Base-by-base conservation (phyloP, 2,113 vertebrate genomes). In the Cryptotis parvus region DNA sequence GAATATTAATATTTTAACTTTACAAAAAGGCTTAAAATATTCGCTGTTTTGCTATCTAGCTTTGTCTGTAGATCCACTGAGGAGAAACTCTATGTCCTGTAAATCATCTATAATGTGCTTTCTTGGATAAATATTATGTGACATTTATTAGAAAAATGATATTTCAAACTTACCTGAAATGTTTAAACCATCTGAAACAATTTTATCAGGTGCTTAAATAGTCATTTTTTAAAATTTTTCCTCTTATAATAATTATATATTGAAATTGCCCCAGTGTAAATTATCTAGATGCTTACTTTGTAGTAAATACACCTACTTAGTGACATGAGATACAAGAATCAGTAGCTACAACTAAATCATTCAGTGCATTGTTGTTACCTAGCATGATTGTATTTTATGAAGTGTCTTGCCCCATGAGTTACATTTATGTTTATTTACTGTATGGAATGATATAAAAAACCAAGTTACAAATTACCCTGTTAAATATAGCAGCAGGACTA, bases 311-410 rank as follows among this genome's bases (percentile, higher is more conserved):
- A 91, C 69, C 82, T 93, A 87, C 33, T 58, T 93, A 91, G 95
- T 76, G 84, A 65, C 69, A 79, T 33, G 87, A 93, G 75, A 65
- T 87, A 12, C 41, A 80, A 52, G 73, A 95, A 77, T 65, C 58
- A 87, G n/a, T 84, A 91, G 69, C 31, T 91, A 15, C 94, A 93
- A 78, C 80, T 89, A 80, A 95, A 83, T 93, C 77, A 72, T 95
- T 92, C 86, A 80, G 5, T 20, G 5, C 84, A 91, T 92, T 95
- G 77, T 92, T 91, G 84, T 35, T 79, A 81, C 39, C 84, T 78
- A 45, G 35, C 22, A 52, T 92, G 39, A 74, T 89, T 92, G 52
- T 68, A 29, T 70, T 95, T 92, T 94, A 70, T 68, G 55, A 92
- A 70, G 27, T 77, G 69, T 91, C 61, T 94, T 20, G 8, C 26